Evolutionary conservation across 1,140 invertebrate genomes (phyloP).

Genomic region (Dicyema japonicum): DNA sequence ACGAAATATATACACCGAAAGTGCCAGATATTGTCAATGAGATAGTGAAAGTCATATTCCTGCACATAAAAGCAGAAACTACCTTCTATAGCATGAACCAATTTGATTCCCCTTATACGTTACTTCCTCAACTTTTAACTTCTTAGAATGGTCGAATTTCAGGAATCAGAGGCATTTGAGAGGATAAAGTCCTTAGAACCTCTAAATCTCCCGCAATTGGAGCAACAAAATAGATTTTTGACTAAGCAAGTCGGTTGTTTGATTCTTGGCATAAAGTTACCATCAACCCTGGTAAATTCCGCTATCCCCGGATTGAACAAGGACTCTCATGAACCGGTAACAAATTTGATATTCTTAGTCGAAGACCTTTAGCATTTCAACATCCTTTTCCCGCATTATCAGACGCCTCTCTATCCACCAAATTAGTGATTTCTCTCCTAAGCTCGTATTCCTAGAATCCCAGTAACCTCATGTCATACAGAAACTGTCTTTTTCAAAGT

Average conservation of each 20-base stretch:
- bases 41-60: conserved; percentile 22
- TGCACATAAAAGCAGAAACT: conserved; percentile 7
- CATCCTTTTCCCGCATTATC: conserved; percentile 16
- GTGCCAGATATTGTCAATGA: conserved; percentile 24
- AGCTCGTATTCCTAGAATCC: conserved; percentile 16
- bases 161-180: conserved; percentile 11
- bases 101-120: conserved; percentile 10
- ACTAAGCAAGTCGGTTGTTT: neutral
- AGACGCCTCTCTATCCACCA: conserved; percentile 22
- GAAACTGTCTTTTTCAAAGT: conserved; percentile 20
- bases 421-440: conserved; percentile 18
- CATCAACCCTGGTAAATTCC: conserved; percentile 15
- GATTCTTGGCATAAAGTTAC: neutral
- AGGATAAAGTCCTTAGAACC: conserved; percentile 4
- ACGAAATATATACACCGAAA: conserved; percentile 22
- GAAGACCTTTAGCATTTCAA: conserved; percentile 15
- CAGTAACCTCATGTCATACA: neutral
- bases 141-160: conserved; percentile 17
- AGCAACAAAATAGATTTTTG: neutral
- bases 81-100: conserved; percentile 21
- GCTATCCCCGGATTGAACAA: conserved; percentile 20
- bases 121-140: conserved; percentile 15
- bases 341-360: conserved; percentile 19
- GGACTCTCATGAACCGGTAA: conserved; percentile 21
- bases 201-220: neutral